Conservation (phyloP, 2,797 vertebrate species). For the Hyperoplus lanceolatus region DNA sequence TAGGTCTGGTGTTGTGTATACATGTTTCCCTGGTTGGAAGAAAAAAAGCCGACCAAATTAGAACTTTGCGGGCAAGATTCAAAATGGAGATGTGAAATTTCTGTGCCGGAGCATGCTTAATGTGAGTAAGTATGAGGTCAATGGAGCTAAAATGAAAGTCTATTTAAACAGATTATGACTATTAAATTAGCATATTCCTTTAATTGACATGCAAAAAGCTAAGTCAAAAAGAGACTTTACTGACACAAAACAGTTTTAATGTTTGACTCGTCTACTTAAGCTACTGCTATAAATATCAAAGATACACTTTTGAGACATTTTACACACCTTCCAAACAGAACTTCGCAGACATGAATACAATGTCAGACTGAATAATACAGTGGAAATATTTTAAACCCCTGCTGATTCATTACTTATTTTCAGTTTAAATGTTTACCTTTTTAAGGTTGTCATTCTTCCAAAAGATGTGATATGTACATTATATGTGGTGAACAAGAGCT, state of each 20-base stretch:
- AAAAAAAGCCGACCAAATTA: not conserved
- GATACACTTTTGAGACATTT: not conserved
- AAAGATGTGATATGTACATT: constrained; percentile 16
- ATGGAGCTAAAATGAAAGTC: not conserved
- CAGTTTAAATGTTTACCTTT: too few species aligned
- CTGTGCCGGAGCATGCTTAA: not conserved
- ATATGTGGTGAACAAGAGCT: too few species aligned
- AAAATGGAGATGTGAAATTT: not conserved
- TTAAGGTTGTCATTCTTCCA: too few species aligned
- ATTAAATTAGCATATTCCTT: not conserved
- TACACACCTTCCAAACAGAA: not conserved
- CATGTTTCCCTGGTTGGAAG: not conserved
- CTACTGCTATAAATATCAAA: not conserved
- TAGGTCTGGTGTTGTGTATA: not conserved
- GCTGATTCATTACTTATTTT: not conserved
- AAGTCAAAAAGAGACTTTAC: not conserved
- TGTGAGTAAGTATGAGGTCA: not conserved
- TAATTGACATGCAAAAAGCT: not conserved
- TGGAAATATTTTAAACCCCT: too few species aligned
- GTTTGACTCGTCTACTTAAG: not conserved
- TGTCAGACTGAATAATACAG: not conserved
- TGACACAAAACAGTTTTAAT: not conserved
- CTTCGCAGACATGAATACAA: not conserved
- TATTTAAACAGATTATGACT: not conserved
- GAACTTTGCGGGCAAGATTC: not conserved